Percentiles rank a stretch among this genome's conserved stretches.
phyloP scores from a whole-genome alignment of 2,797 vertebrate species.

The Phoeniculus purpureus region DNA sequence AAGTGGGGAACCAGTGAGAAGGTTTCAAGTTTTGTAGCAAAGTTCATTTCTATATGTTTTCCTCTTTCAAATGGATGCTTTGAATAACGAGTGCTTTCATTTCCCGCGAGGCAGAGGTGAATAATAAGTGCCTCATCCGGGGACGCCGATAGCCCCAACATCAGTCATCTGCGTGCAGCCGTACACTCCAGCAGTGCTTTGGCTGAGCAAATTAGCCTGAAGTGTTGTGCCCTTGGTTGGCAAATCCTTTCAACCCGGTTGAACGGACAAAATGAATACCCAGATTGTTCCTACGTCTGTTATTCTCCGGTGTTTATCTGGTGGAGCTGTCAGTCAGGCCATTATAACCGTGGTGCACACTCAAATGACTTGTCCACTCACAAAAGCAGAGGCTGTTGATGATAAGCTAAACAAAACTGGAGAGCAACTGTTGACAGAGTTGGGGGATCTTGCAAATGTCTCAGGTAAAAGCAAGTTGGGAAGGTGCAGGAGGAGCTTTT shows the following conservation, averaged over 20 bases:
- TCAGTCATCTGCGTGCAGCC: conserved; percentile 43
- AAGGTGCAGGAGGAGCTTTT: not conserved
- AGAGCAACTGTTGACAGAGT: conserved; percentile 62
- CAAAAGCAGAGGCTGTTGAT: conserved; percentile 77
- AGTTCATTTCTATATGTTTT: conserved; percentile 69
- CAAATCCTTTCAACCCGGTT: conserved; percentile 88
- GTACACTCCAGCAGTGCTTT: conserved; percentile 66
- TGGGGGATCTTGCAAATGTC: conserved; percentile 60
- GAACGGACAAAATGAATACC: conserved; percentile 87
- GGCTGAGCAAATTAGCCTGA: conserved; percentile 81
- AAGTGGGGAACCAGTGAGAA: not conserved
- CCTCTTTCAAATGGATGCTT: conserved; percentile 54
- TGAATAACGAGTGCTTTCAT: conserved; percentile 46
- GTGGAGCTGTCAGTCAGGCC: conserved; percentile 84
- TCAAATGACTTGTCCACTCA: conserved; percentile 82
- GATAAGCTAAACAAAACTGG: conserved; percentile 77
- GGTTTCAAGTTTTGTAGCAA: conserved; percentile 41
- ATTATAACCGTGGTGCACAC: conserved; percentile 82
- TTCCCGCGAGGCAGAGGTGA: conserved; percentile 50
- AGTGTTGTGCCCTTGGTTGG: conserved; percentile 83
- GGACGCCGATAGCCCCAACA: conserved; percentile 18
- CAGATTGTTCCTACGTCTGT: conserved; percentile 77
- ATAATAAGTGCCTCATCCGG: conserved; percentile 50
- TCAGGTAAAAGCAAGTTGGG: conserved; percentile 54
- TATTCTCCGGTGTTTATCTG: conserved; percentile 86